Percentiles rank a stretch among this genome's conserved stretches.
Conservation (phyloP, 2,888 invertebrate genomes). For the Baccha elongata region DNA sequence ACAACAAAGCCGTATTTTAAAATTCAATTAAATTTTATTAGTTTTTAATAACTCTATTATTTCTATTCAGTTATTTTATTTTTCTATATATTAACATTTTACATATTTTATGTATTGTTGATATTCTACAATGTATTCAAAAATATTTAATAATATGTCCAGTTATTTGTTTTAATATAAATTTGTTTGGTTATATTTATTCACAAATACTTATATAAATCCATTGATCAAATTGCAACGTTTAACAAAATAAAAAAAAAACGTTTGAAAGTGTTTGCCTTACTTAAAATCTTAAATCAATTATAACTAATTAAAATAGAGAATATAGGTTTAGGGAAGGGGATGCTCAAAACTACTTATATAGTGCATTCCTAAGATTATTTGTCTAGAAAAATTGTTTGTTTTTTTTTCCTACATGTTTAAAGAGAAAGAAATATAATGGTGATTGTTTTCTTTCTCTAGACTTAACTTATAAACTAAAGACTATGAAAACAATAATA, state of each 20-base stretch:
- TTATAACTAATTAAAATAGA: constrained; percentile 39
- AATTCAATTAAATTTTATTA: constrained; percentile 67
- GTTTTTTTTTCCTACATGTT: constrained; percentile 1
- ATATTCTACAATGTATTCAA: constrained; percentile 69
- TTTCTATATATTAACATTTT: constrained; percentile 66
- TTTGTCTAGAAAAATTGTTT: constrained; percentile 23
- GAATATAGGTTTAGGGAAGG: neutral
- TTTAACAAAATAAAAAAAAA: constrained; percentile 28
- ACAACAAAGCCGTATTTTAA: neutral
- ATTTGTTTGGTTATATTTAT: constrained; percentile 21
- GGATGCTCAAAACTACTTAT: constrained; percentile 4
- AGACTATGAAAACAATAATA: constrained; percentile 49
- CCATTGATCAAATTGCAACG: constrained; percentile 9
- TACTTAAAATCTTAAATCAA: constrained; percentile 38
- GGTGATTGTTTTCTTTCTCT: constrained; percentile 50
- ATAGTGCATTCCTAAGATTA: constrained; percentile 27
- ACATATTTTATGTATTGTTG: constrained; percentile 29
- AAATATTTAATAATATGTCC: constrained; percentile 59
- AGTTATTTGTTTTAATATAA: constrained; percentile 20
- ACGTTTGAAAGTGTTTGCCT: constrained; percentile 26
- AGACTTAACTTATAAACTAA: constrained; percentile 62
- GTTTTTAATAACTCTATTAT: constrained; percentile 38
- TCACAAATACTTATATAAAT: constrained; percentile 39
- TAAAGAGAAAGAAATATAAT: constrained; percentile 10
- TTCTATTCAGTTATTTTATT: constrained; percentile 63